These are phyloP conservation scores for Drosophila aldrichi DNA, from an alignment of 2,888 invertebrate genomes.

Conservation along the genomic window DNA sequence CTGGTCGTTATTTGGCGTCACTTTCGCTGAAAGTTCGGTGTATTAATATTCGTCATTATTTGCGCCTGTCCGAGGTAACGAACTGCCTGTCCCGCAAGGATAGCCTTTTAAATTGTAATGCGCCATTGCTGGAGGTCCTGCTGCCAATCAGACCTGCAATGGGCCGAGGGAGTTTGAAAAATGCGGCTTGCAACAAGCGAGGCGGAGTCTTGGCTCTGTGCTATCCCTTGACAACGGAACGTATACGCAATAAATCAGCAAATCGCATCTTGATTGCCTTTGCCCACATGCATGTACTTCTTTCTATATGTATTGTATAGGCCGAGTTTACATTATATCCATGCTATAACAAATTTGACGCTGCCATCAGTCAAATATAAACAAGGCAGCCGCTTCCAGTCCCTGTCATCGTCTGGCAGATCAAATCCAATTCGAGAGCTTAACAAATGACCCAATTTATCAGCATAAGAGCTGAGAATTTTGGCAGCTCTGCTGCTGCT, in stretches of 20 bases:
- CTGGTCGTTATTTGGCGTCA: slow-evolving; percentile 15
- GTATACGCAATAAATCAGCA: slow-evolving; percentile 50
- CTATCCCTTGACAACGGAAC: slow-evolving; percentile 2
- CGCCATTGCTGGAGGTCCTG: slow-evolving; percentile 38
- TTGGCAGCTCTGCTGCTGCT: neutral
- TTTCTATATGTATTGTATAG: neutral
- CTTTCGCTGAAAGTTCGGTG: slow-evolving; percentile 50
- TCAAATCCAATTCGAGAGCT: slow-evolving; percentile 19
- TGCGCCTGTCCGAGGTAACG: slow-evolving; percentile 15
- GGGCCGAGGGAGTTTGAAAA: neutral
- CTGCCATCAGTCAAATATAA: slow-evolving; percentile 28
- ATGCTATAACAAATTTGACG: slow-evolving; percentile 22
- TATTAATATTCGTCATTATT: slow-evolving; percentile 53
- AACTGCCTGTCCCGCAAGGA: neutral
- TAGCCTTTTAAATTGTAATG: slow-evolving; percentile 25
- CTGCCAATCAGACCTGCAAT: slow-evolving; percentile 47
- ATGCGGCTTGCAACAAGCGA: slow-evolving; percentile 39
- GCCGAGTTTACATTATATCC: slow-evolving; percentile 7
- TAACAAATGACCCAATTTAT: slow-evolving; percentile 35
- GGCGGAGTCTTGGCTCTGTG: neutral
- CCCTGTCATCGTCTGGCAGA: slow-evolving; percentile 9
- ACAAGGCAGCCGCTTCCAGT: neutral
- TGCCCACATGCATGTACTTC: neutral
- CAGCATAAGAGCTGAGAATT: neutral
- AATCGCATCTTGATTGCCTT: slow-evolving; percentile 50